These are phyloP conservation scores for Pissodes strobi DNA, from an alignment of 1,140 invertebrate genomes.

Conservation along the genomic window DNA sequence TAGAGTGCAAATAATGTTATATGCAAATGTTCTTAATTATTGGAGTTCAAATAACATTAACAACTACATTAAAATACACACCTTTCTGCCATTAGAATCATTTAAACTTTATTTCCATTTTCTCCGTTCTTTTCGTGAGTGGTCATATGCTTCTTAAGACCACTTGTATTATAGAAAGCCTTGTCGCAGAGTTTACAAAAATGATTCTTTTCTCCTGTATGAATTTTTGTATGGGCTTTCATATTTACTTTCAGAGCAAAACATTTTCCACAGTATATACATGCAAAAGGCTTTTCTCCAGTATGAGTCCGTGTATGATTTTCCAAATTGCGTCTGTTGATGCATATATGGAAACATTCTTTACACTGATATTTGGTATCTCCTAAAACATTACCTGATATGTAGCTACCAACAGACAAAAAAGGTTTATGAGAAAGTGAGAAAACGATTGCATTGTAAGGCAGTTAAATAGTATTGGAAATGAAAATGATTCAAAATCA, in stretches of 20 bases:
- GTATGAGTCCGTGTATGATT: conserved; percentile 55
- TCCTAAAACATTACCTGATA: too few species aligned
- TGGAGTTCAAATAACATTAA: too few species aligned
- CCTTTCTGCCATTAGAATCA: too few species aligned
- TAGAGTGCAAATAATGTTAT: too few species aligned
- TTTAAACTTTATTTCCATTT: too few species aligned
- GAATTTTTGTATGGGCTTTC: conserved; percentile 59
- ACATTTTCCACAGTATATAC: conserved; percentile 58
- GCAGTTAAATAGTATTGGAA: too few species aligned
- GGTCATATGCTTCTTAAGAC: conserved; percentile 20
- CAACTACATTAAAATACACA: too few species aligned
- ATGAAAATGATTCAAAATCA: too few species aligned
- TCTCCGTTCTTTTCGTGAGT: background rate
- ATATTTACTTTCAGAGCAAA: conserved; percentile 67
- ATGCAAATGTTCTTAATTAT: too few species aligned
- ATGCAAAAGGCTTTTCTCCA: conserved; percentile 67
- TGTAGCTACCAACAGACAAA: too few species aligned
- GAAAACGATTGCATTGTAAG: too few species aligned
- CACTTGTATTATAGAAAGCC: conserved; percentile 44
- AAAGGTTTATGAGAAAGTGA: too few species aligned
- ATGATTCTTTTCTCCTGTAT: conserved; percentile 57
- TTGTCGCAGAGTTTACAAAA: conserved; percentile 58
- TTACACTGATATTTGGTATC: conserved; percentile 34
- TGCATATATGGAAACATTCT: conserved; percentile 26
- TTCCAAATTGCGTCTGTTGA: conserved; percentile 26